Evolutionary conservation across 1,140 invertebrate species (phyloP), one percentile per base, ranked within the genome.

Genomic region (Psix sp.): DNA sequence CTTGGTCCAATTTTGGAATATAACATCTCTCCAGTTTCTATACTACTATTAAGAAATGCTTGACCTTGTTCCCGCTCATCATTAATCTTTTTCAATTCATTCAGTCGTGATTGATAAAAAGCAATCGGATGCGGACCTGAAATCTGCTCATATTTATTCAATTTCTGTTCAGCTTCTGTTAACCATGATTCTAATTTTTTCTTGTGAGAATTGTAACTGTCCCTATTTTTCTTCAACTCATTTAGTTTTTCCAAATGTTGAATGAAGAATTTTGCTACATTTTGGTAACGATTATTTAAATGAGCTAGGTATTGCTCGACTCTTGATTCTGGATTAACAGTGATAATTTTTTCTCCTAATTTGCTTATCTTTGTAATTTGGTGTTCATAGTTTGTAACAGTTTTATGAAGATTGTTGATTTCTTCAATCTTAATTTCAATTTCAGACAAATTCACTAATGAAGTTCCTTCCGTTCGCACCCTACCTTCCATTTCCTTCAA

Each of bases 1-100:
- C 96, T 94, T 10, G 93, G 92, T 5, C 93, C 95, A 2, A 97
- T 94, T 16, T 93, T 92, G 5, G 95, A 91, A 74, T 96, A 96
- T 0, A 98, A 86, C 33, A 92, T 91, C 87, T 98, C 96, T 7
- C 95, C 96, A 40, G 92, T 89, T 83, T 95, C 94, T 5, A 96
- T 90, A 4, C 94, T 93, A 77, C 90, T 91, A 77, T 94, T 96
- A 0, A 98, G 86, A 20, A 95, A 84, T 6, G 88, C 82, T 78
- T 95, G 93, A 1, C 95, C 95, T 68, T 91, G 89, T 76, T 97
- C 92, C 81, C 95, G 90, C 72, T 93, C 91, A 77, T 92, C 90
- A 71, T 90, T 89, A 72, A 93, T 92, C 21, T 86, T 88, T 80
- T 94, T 94, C n/a, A 95, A 82, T 78, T 94, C 91, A 60, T 92